Base-by-base conservation (phyloP, 2,797 vertebrate genomes). In the Rachycentron canadum region DNA sequence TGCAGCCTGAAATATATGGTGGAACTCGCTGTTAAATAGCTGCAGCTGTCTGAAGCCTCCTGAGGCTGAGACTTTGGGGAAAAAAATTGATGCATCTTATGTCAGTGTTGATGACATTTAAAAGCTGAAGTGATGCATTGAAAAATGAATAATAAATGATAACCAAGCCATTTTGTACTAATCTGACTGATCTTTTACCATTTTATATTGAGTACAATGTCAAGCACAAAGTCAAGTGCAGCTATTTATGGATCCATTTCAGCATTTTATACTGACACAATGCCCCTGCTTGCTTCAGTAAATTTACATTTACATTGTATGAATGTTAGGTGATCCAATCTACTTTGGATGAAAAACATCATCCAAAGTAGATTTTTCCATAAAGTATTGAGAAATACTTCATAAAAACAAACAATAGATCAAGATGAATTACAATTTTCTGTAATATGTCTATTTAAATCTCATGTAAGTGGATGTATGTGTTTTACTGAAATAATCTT, bases 391-490 rank as follows among this genome's bases (percentile, higher is more conserved):
- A 71, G 62, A 60, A 85, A 82, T 43, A 78, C 40, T 59, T 38
- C 72, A 57, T 69, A 79, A 80, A 81, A 86, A 78, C 30, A 71
- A 73, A 55, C 45, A 55, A 68, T 26, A 58, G 70, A 79, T 63
- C 50, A 58, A 61, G 45, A 41, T 34, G 66, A 66, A 58, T 73
- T 72, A 67, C 52, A 69, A 21, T 58, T 41, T 57, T 41, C 23
- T 43, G 53, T 25, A 73, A 26, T 36, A 56, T 53, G 43, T 74
- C 40, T 55, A 3, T 68, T 81, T 63, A 45, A 61, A 77, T 68
- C 16, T 59, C 5, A 62, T 63, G 78, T 36, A 69, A 77, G 68
- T 12, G 5, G 3, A 61, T 70, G 76, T 17, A 57, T 23, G 58
- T 62, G 47, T 73, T 77, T 73, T 47, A 65, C 49, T 73, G 62